These are phyloP conservation scores for Rhynchonycteris naso DNA, from an alignment of 2,797 vertebrate genomes.

Conservation along the genomic window DNA sequence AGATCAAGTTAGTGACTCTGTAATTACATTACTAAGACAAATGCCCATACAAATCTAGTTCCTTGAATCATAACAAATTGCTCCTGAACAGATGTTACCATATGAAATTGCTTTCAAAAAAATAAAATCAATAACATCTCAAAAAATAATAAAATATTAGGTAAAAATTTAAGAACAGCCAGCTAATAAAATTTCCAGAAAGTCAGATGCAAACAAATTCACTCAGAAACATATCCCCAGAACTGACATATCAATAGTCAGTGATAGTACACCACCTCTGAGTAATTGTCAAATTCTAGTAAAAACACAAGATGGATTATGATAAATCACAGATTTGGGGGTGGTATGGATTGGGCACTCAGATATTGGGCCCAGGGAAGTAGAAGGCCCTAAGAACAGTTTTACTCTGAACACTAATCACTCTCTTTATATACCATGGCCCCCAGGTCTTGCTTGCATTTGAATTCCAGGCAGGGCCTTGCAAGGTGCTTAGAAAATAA, in stretches of 20 bases:
- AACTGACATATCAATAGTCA: not conserved
- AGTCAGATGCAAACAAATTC: conserved; percentile 53
- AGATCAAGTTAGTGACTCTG: conserved; percentile 80
- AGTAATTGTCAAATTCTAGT: conserved; percentile 36
- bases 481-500: not conserved
- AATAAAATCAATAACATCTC: conserved; percentile 78
- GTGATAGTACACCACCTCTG: not conserved
- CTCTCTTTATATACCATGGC: not conserved
- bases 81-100: conserved; percentile 77
- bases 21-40: conserved; percentile 82
- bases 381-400: not conserved
- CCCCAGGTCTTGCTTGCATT: not conserved
- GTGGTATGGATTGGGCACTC: not conserved
- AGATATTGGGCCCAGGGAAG: not conserved
- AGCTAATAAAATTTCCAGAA: conserved; percentile 70
- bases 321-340: not conserved
- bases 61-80: conserved; percentile 77
- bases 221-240: conserved; percentile 20
- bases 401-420: not conserved
- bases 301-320: not conserved
- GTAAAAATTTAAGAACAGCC: conserved; percentile 49
- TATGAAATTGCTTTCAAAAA: conserved; percentile 73
- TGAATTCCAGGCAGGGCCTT: not conserved
- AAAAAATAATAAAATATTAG: conserved; percentile 68
- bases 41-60: conserved; percentile 77